Conservation (phyloP, 35 echinoderm and acorn worm genomes). For the Hemicentrotus pulcherrimus region DNA sequence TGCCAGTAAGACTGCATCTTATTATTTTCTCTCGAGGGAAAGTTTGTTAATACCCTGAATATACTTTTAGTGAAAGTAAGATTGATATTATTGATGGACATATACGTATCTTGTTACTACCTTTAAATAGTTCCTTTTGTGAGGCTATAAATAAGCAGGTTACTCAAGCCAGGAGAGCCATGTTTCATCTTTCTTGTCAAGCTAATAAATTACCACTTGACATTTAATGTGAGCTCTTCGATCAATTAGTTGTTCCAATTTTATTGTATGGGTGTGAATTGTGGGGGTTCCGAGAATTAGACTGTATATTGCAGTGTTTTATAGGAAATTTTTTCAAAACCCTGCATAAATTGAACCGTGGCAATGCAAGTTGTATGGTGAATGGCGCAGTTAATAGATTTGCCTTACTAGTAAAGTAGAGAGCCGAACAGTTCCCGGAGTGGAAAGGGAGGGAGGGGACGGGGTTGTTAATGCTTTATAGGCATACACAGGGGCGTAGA, state of each 20-base stretch:
- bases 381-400: background rate
- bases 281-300: background rate
- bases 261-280: background rate
- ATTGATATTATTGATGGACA: conserved; percentile 26
- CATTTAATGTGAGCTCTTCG: background rate
- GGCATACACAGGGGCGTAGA: too few species aligned
- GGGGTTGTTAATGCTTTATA: too few species aligned
- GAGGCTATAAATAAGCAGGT: conserved; percentile 31
- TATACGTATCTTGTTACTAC: conserved; percentile 35
- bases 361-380: background rate
- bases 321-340: background rate
- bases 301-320: background rate
- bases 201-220: background rate
- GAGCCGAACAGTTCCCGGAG: background rate
- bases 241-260: background rate
- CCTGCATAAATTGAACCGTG: background rate
- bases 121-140: conserved; percentile 17
- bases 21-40: conserved; percentile 54
- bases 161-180: background rate
- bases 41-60: conserved; percentile 22
- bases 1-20: conserved; percentile 20
- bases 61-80: background rate
- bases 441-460: too few species aligned
- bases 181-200: background rate
- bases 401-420: background rate